Percentiles rank a stretch among this genome's conserved stretches.
Conservation (phyloP, 2,113 vertebrate genomes). For the Nansenia antarctica region DNA sequence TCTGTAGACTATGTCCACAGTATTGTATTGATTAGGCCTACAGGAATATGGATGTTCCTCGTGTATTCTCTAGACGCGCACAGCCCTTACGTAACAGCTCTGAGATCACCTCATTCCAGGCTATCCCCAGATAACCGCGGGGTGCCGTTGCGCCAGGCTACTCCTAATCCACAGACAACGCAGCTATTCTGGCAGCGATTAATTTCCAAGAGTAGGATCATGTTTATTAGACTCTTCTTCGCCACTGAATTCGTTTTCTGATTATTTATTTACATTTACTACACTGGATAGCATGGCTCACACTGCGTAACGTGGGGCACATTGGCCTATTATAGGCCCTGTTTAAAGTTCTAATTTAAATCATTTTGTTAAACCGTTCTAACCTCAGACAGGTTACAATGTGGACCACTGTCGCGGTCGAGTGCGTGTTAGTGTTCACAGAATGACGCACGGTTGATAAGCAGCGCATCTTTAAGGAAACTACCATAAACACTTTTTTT, state of each 20-base stretch:
- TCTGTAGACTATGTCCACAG: too few species aligned
- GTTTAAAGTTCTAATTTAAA: neutral
- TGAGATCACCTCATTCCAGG: conserved; percentile 51
- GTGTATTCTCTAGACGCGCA: conserved; percentile 2
- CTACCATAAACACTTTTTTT: neutral
- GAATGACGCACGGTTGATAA: too few species aligned
- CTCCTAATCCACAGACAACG: conserved; percentile 20
- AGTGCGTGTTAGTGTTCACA: too few species aligned
- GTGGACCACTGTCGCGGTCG: too few species aligned
- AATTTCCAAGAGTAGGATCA: neutral
- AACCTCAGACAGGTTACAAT: neutral
- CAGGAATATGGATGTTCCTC: neutral
- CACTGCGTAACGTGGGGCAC: neutral
- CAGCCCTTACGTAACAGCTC: conserved; percentile 52
- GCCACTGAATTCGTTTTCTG: neutral
- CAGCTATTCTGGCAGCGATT: conserved; percentile 1
- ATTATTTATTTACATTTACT: neutral
- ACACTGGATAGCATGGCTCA: neutral
- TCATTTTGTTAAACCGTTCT: neutral
- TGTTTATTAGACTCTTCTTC: neutral
- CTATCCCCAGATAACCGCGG: conserved; percentile 39
- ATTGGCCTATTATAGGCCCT: neutral
- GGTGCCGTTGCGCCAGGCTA: conserved; percentile 33
- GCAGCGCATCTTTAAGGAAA: neutral
- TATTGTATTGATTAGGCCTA: too few species aligned